Evolutionary conservation across 1,140 invertebrate genomes (phyloP), one percentile per base, ranked within the genome.

Genomic region (Pararge aegeria): DNA sequence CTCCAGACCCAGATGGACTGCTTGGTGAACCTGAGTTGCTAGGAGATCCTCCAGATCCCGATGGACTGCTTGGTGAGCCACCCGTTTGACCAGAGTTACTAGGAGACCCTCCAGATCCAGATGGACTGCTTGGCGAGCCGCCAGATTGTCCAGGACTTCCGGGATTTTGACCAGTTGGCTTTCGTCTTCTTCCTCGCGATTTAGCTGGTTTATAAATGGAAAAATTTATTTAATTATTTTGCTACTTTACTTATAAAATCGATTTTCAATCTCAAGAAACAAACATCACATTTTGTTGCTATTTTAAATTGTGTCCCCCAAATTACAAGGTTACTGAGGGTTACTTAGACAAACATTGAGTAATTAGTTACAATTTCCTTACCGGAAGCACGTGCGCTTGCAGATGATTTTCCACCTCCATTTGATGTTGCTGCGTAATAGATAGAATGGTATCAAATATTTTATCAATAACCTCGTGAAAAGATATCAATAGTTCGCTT

Each of bases 361-460:
- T 24, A 24, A 24, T 7, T 4, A 4, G 2, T 4, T 4, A 24
- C 24, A 24, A 24, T 2, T 24, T 24, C 7, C 48, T 50, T 24
- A 50, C 48, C 21, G n/a, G 16, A 18, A 48, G 44, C 44, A 27
- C 21, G 7, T 27, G 48, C 21, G 27, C 48, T 50, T 12, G 18
- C 27, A 27, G 24, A 27, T 27, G 20, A 21, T 27, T 29, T 24
- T 5, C 48, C 34, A 37, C 34, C 34, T 5, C 34, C 34, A 12
- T 12, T 13, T 2, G 34, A 37, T 37, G 2, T 10, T 12, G 34
- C 34, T 37, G 10, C 2, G 12, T 5, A 37, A 37, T 10, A 37
- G 12, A 37, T 12, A 37, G 12, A 29, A n/a, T n/a, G n/a, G n/a
- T n/a, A n/a, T n/a, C n/a, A n/a, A n/a, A n/a, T n/a, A n/a, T n/a